Evolutionary conservation across 2,888 invertebrate genomes (phyloP), one percentile per base, ranked within the genome.

Genomic region (Zele albiditarsus): DNA sequence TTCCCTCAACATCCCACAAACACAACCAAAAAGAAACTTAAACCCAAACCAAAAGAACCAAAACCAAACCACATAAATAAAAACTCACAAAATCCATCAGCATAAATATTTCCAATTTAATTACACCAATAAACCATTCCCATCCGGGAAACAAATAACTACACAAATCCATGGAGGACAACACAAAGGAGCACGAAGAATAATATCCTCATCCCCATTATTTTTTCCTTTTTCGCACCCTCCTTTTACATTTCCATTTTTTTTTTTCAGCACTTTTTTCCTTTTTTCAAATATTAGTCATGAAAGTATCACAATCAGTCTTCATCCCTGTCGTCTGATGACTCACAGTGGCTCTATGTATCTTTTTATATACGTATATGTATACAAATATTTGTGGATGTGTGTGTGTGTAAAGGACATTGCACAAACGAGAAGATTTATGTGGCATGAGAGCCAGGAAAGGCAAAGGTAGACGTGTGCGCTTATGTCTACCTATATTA

Each of bases 371-470:
- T 12, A 38, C 38, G 10, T 8, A 31, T 31, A 31, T 31, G 8
- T 31, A 31, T 31, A 31, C 5, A 12, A 12, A 12, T 38, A 12
- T 38, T 1, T 38, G 38, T 38, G 38, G 8, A 2, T 6, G 8
- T 8, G 38, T 8, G 38, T 6, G 57, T 27, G 42, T 49, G 68
- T 63, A 33, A 20, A 75, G 49, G 38, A 70, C 58, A 65, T 65
- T 63, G 28, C 27, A 31, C 53, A 42, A 57, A 57, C 53, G 63
- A 72, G 28, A 73, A 75, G 75, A 75, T 75, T 75, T 75, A 75
- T 75, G 75, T 69, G 23, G 60, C 38, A 28, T 65, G 23, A 33
- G 49, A 33, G 49, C 60, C 25, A 67, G 70, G 71, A 63, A 63
- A 73, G 66, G 63, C 57, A 65, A 25, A 68, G 49, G 46, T 66